Conservation (phyloP, 2,888 invertebrate species). For the Frankliniella intonsa region DNA sequence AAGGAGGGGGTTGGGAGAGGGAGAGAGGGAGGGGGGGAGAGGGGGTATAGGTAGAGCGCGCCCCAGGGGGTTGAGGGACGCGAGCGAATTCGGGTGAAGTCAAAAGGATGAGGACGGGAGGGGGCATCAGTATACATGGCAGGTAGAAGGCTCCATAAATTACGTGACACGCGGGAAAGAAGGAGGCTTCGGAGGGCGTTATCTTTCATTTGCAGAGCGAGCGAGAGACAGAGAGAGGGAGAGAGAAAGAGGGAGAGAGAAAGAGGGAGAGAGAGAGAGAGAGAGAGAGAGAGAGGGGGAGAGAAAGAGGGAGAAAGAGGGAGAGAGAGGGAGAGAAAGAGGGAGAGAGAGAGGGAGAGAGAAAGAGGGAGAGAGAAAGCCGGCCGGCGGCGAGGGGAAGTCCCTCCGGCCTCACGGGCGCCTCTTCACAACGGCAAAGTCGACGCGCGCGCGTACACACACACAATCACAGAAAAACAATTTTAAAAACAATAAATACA, state of each 20-base stretch:
- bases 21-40: background rate
- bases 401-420: too few species aligned
- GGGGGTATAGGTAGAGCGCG: background rate
- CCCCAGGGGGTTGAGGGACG: too few species aligned
- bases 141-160: background rate
- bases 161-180: background rate
- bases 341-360: background rate
- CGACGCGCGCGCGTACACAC: too few species aligned
- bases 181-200: background rate
- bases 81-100: background rate
- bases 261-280: background rate
- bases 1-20: background rate
- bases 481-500: too few species aligned
- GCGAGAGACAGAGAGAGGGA: background rate
- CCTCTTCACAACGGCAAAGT: too few species aligned
- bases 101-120: background rate
- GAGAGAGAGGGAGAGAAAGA: background rate
- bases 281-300: background rate
- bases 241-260: background rate
- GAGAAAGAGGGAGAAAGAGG: background rate
- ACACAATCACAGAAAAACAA: too few species aligned
- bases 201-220: conserved; percentile 9
- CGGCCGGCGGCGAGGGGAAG: background rate
- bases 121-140: background rate
- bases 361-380: background rate